Evolutionary conservation across 1,140 invertebrate genomes (phyloP).

Genomic region (Myzus persicae): DNA sequence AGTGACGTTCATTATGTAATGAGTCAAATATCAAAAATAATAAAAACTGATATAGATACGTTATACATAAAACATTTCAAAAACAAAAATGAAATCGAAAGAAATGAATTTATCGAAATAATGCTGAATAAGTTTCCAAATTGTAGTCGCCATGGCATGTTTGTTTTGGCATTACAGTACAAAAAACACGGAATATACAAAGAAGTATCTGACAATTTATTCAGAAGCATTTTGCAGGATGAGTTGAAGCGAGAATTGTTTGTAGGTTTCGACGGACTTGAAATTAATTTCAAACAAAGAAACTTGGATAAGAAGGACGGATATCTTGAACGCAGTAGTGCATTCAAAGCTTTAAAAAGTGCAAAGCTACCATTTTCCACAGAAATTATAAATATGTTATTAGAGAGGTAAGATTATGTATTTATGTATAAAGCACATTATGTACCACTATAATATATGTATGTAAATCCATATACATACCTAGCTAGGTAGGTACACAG

Average conservation of each 20-base stretch:
- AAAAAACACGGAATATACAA: conserved; percentile 29
- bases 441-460: no score
- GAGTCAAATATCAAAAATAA: neutral
- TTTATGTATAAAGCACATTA: neutral
- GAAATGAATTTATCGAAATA: conserved; percentile 31
- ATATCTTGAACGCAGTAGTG: conserved; percentile 28
- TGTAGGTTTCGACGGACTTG: conserved; percentile 40
- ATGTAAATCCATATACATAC: no score
- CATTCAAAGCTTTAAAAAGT: conserved; percentile 52
- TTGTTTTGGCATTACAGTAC: conserved; percentile 38
- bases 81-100: neutral
- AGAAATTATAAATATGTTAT: conserved; percentile 42
- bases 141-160: conserved; percentile 3
- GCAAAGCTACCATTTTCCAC: conserved; percentile 27
- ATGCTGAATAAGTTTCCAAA: neutral
- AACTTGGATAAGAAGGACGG: conserved; percentile 35
- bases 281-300: conserved; percentile 45
- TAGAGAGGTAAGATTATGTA: conserved; percentile 14
- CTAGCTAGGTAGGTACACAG: no score
- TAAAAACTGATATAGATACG: neutral
- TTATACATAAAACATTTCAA: neutral
- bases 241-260: conserved; percentile 45
- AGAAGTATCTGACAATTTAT: conserved; percentile 27
- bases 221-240: conserved; percentile 50
- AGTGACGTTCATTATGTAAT: conserved; percentile 29